Base-by-base conservation (phyloP, 2,797 vertebrate genomes). In the Anniella stebbinsi region DNA sequence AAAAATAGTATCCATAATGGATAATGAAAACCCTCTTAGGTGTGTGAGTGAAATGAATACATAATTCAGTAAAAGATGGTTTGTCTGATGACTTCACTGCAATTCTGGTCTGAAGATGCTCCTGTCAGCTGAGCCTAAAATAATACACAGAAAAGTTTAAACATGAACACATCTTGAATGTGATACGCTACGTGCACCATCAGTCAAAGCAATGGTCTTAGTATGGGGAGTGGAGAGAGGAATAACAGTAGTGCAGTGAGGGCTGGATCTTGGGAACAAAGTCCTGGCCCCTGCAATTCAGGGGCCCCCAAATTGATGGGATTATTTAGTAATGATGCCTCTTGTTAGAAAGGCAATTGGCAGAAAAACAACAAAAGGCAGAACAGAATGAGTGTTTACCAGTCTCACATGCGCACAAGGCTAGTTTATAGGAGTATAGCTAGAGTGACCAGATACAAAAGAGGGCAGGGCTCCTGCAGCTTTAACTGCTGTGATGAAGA, bases 11-110 rank as follows among this genome's bases (percentile, higher is more conserved):
- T 30, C 60, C 21, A 41, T 23, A 67, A 84, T 77, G 48, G 45
- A 23, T 84, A 38, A 57, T 84, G 81, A 67, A 89, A 84, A 57
- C 12, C n/a, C 63, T 78, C 38, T n/a, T 60, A 60, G n/a, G 48
- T 10, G 33, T 28, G 41, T 66, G 57, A 33, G 60, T 57, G 38
- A 18, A 76, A 85, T 69, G 5, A 57, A 70, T 57, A 48, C 12
- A 66, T 30, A 28, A 60, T 70, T 84, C 23, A 48, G 6, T 15
- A 66, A 48, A 88, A 11, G 18, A 78, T 78, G 30, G 48, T 80
- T 48, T 51, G 30, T 84, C n/a, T 51, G 21, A 30, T 66, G 38
- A 36, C 9, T 76, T n/a, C 41, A 12, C 21, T 10, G 18, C 38
- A 75, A 9, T 51, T 48, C 21, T 25, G 17, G 8, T 51, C 11